Evolutionary conservation across 2,888 invertebrate genomes (phyloP), one percentile per base, ranked within the genome.

Genomic region (Hemaris fuciformis): DNA sequence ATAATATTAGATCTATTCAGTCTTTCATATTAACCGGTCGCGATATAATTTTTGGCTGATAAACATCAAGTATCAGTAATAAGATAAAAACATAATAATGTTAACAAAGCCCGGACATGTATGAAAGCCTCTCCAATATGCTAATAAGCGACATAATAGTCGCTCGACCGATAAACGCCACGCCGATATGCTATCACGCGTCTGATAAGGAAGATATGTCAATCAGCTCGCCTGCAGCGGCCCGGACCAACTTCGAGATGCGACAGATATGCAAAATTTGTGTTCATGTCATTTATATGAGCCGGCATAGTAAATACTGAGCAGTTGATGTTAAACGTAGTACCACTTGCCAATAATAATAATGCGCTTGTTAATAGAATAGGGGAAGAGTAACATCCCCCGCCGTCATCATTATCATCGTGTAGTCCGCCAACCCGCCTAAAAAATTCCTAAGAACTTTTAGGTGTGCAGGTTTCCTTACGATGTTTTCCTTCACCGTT

Each of bases 111-210:
- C 57, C 64, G 57, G 65, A 66, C 61, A 60, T 59, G 20, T 42
- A 66, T 66, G 72, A 79, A 77, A 79, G 71, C 73, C 83, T 79
- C 84, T 84, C 75, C 66, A 83, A 76, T 75, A 79, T 66, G 79
- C 71, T 83, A 85, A 85, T 85, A 85, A 78, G 71, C 79, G 69
- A 65, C 70, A 74, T 79, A 80, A 77, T 78, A 72, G 67, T 57
- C 68, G 68, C 68, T 71, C 72, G 70, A 66, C 64, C 67, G 69
- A 69, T 74, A 76, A 64, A 67, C 59, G 59, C 64, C 61, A 56
- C 62, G 41, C 23, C 60, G 80, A 84, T 80, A 80, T 59, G 61
- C 31, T 78, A 81, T 80, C 75, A 64, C 62, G 66, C 62, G 66
- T 72, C n/a, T 38, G 67, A 76, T 68, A 74, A 65, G 25, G 34